Evolutionary conservation across 2,888 invertebrate genomes (phyloP).

Genomic region (Sycophila texana): DNA sequence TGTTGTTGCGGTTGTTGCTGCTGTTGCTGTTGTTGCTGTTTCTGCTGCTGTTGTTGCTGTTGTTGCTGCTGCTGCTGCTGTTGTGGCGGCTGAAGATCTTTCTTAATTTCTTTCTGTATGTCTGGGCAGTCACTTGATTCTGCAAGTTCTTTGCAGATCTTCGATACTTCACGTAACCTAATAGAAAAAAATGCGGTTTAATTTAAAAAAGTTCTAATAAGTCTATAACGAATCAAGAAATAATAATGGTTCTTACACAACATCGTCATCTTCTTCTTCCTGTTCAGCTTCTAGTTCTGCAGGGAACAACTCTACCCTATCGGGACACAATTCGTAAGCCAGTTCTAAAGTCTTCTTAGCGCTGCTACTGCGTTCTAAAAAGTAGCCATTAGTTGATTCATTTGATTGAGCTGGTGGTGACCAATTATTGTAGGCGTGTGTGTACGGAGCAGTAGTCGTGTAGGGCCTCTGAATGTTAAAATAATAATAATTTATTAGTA

Average conservation of each 20-base stretch:
- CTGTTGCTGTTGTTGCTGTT: slow-evolving; percentile 57
- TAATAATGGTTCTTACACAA: slow-evolving; percentile 28
- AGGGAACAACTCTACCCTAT: slow-evolving; percentile 72
- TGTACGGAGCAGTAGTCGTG: slow-evolving; percentile 83
- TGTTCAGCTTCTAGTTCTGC: slow-evolving; percentile 72
- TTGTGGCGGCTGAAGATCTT: slow-evolving; percentile 36
- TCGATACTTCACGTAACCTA: too few species aligned
- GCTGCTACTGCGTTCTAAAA: slow-evolving; percentile 94
- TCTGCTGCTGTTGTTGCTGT: slow-evolving; percentile 55
- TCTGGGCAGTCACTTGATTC: neutral
- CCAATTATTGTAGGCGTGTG: slow-evolving; percentile 94
- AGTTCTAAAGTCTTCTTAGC: slow-evolving; percentile 91
- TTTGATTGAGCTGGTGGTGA: slow-evolving; percentile 93
- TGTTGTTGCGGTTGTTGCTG: slow-evolving; percentile 49
- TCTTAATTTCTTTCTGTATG: neutral
- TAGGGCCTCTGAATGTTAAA: slow-evolving; percentile 74
- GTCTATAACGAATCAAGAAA: too few species aligned
- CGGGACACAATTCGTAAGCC: slow-evolving; percentile 86
- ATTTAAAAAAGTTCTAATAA: too few species aligned
- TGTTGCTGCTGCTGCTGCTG: slow-evolving; percentile 36
- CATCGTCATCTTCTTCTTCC: slow-evolving; percentile 59
- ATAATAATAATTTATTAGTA: neutral
- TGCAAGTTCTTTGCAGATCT: too few species aligned
- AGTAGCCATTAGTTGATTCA: slow-evolving; percentile 95
- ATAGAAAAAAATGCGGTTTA: too few species aligned